Conservation (phyloP, 2,888 invertebrate genomes). For the Mechanitis mazaeus region DNA sequence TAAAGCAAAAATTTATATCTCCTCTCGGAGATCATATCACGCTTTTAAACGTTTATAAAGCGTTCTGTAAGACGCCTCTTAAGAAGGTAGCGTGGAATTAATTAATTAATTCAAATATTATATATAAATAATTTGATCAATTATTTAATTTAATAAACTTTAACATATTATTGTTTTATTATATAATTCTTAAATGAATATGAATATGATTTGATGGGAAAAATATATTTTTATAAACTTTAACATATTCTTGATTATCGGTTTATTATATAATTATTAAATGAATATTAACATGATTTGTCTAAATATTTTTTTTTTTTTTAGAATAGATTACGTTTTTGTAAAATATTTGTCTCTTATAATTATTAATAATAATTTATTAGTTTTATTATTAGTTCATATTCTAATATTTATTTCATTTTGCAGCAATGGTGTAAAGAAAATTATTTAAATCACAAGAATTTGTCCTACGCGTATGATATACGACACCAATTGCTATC, state of each 20-base stretch:
- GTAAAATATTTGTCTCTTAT: too few species aligned
- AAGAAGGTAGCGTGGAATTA: constrained; percentile 71
- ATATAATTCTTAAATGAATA: neutral
- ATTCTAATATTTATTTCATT: constrained; percentile 14
- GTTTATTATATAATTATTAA: neutral
- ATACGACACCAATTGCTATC: constrained; percentile 87
- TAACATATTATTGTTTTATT: neutral
- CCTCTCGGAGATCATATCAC: constrained; percentile 95
- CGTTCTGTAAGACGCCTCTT: constrained; percentile 82
- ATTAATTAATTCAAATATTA: constrained; percentile 1
- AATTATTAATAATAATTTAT: too few species aligned
- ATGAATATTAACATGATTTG: too few species aligned
- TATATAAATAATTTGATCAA: too few species aligned
- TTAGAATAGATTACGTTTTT: too few species aligned
- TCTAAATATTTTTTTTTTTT: too few species aligned
- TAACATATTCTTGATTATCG: neutral
- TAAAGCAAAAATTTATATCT: constrained; percentile 88
- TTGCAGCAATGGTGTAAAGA: constrained; percentile 91
- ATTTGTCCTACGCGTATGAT: constrained; percentile 87
- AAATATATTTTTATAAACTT: too few species aligned
- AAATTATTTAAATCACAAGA: constrained; percentile 89
- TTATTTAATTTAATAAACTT: too few species aligned
- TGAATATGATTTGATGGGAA: too few species aligned
- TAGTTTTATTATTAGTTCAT: too few species aligned
- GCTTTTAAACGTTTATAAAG: constrained; percentile 90